phyloP scores from a whole-genome alignment of 2,888 invertebrate genomes.

The Drepanosiphum platanoidis region DNA sequence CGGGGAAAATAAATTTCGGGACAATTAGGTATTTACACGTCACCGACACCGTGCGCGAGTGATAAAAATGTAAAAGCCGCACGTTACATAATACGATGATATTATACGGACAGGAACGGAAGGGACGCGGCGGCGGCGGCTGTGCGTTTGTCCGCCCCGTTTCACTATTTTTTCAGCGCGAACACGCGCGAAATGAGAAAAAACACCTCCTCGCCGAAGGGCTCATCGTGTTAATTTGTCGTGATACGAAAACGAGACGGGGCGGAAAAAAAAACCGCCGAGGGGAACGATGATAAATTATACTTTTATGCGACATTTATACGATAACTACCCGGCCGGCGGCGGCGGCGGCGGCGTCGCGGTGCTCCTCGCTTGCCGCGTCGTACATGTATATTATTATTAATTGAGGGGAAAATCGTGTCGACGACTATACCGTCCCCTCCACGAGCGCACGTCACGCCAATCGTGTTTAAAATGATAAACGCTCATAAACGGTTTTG shows the following conservation, averaged over 20 bases:
- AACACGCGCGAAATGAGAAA: neutral
- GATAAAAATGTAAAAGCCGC: no score
- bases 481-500: neutral
- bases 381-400: neutral
- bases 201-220: neutral
- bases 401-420: constrained; percentile 38
- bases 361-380: no score
- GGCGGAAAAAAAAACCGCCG: neutral
- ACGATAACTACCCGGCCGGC: neutral
- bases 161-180: neutral
- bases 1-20: no score
- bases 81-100: neutral
- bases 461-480: neutral
- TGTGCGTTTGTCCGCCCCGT: neutral
- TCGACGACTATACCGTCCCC: neutral
- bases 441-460: neutral
- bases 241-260: neutral
- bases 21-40: no score
- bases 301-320: constrained; percentile 27
- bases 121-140: neutral
- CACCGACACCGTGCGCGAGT: no score
- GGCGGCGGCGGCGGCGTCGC: neutral
- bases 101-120: neutral
- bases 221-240: constrained; percentile 36
- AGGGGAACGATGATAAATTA: constrained; percentile 40